Evolutionary conservation across 2,888 invertebrate genomes (phyloP), one percentile per base, ranked within the genome.

Genomic region (Globia sparganii): DNA sequence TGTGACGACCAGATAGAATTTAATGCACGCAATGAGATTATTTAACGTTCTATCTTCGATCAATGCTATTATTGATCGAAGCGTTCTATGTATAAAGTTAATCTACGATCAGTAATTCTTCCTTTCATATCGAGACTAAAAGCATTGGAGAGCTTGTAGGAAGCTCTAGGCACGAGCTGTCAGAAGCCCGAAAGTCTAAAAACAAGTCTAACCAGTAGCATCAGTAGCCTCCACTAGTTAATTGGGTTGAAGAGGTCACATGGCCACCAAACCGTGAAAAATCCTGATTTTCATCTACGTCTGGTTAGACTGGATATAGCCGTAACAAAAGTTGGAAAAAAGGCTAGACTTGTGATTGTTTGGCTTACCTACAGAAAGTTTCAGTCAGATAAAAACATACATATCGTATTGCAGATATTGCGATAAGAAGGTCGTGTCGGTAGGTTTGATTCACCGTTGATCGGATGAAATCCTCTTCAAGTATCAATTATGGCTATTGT

Each of bases 1-100:
- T 80, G 78, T 83, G 72, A 71, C 73, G 78, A 86, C 71, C 58
- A 61, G 65, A 82, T 53, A 67, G n/a, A 70, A 80, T 80, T 76
- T 65, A 77, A 82, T 77, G 77, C 53, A 66, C 67, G 65, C 31
- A 70, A 80, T 70, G 18, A 72, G n/a, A 65, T 72, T 62, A 80
- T 72, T 80, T 53, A 78, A 72, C 66, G 28, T 40, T 40, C 25
- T 34, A 43, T 28, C n/a, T n/a, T n/a, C n/a, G n/a, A n/a, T n/a
- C n/a, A n/a, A n/a, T n/a, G n/a, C n/a, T n/a, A n/a, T n/a, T n/a
- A n/a, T n/a, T n/a, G n/a, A n/a, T n/a, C n/a, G n/a, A n/a, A n/a
- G n/a, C 4, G 2, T 62, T 25, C 25, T 34, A 43, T 28, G 8
- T 31, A 15, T 34, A 40, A 79, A 34, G 25, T 58, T 31, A 28